phyloP scores from a whole-genome alignment of 2,797 vertebrate genomes.

The Malurus splendens region DNA sequence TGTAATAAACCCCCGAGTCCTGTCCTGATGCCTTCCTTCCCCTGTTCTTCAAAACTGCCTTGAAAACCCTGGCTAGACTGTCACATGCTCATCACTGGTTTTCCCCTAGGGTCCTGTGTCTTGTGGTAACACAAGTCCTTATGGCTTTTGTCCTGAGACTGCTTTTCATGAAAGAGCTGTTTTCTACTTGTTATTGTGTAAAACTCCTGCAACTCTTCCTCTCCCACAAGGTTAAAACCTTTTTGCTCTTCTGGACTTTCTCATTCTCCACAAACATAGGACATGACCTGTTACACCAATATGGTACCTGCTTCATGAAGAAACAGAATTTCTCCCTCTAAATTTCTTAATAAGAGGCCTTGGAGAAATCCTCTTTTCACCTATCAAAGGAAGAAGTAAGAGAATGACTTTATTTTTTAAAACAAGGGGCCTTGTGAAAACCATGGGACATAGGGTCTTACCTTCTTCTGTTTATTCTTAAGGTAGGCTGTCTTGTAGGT shows the following conservation, averaged over 20 bases:
- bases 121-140: neutral
- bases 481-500: neutral
- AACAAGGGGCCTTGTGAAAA: neutral
- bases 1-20: neutral
- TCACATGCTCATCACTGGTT: neutral
- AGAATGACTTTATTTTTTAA: neutral
- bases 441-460: neutral
- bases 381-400: neutral
- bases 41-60: neutral
- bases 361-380: neutral
- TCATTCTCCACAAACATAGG: neutral
- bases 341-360: neutral
- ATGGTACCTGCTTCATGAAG: neutral
- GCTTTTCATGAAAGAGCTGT: neutral
- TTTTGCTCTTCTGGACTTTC: neutral
- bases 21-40: neutral
- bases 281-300: neutral
- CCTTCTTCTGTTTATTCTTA: neutral
- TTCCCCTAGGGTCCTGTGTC: neutral
- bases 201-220: neutral
- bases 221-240: neutral
- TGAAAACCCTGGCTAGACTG: neutral
- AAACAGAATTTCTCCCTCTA: neutral
- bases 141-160: neutral
- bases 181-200: neutral